phyloP scores from a whole-genome alignment of 2,113 vertebrate genomes.

The Epinephelus moara region DNA sequence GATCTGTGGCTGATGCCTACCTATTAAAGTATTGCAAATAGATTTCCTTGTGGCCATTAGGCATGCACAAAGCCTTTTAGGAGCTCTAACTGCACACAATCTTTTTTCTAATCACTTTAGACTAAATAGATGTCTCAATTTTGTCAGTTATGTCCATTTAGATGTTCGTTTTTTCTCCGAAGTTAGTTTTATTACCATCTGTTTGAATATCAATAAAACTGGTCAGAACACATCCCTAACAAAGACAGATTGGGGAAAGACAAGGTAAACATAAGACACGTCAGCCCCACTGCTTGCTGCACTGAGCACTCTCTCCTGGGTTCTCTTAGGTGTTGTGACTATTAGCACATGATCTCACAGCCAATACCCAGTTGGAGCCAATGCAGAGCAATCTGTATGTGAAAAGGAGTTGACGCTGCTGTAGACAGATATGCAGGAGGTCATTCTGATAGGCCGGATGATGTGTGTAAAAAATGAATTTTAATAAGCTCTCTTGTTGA shows the following conservation, averaged over 20 bases:
- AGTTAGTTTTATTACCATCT: not conserved
- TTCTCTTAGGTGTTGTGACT: not conserved
- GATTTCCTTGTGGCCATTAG: not conserved
- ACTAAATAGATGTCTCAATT: constrained; percentile 19
- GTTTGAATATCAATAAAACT: constrained; percentile 4
- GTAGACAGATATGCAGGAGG: constrained; percentile 1
- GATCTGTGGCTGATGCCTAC: not conserved
- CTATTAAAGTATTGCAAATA: not conserved
- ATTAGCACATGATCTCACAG: constrained; percentile 34
- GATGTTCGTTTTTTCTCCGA: not conserved
- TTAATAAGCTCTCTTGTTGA: constrained; percentile 51
- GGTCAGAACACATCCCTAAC: not conserved
- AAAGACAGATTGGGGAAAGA: not conserved
- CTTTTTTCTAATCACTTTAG: constrained; percentile 9
- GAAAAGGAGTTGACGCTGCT: not conserved
- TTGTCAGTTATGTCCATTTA: not conserved
- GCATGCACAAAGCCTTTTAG: not conserved
- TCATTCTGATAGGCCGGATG: constrained; percentile 18
- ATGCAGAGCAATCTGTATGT: constrained; percentile 4
- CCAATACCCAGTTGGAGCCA: not conserved
- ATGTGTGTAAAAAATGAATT: constrained; percentile 26
- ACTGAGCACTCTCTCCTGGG: not conserved
- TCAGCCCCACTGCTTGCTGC: not conserved
- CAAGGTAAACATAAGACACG: not conserved
- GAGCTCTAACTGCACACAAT: constrained; percentile 11